Evolutionary conservation across 2,797 vertebrate species (phyloP).

Genomic region (Cyprinella venusta): DNA sequence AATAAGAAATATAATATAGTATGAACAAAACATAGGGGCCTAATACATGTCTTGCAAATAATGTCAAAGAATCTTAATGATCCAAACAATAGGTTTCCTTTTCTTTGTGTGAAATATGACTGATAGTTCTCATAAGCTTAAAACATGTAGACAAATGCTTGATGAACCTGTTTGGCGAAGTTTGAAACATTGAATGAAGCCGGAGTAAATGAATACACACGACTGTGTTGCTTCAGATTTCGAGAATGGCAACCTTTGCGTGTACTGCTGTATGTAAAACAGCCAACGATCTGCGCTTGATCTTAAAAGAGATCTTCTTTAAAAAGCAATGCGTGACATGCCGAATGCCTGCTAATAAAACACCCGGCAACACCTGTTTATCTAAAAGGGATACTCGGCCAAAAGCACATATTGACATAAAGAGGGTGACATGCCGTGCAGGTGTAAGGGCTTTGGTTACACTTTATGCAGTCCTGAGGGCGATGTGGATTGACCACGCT

Average conservation of each 20-base stretch:
- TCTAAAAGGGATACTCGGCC: conserved; percentile 54
- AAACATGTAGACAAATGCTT: conserved; percentile 63
- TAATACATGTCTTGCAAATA: neutral
- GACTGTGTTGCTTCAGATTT: neutral
- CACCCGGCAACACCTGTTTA: conserved; percentile 65
- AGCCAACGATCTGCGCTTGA: neutral
- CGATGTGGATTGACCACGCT: neutral
- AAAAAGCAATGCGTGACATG: conserved; percentile 53
- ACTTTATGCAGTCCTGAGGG: neutral
- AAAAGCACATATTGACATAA: conserved; percentile 56
- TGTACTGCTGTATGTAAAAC: neutral
- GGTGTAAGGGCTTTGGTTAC: neutral
- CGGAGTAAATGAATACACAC: neutral
- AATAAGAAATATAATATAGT: neutral
- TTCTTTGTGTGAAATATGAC: neutral
- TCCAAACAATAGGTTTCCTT: neutral
- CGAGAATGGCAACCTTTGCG: neutral
- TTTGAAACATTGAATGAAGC: conserved; percentile 48
- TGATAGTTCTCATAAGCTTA: conserved; percentile 65
- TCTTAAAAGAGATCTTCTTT: conserved; percentile 18
- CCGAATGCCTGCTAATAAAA: conserved; percentile 47
- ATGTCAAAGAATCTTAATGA: neutral
- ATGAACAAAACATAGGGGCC: neutral
- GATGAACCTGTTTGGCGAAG: conserved; percentile 74
- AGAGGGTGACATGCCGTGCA: conserved; percentile 37